Evolutionary conservation across 2,113 vertebrate species (phyloP).

Genomic region (Irena cyanogastra): DNA sequence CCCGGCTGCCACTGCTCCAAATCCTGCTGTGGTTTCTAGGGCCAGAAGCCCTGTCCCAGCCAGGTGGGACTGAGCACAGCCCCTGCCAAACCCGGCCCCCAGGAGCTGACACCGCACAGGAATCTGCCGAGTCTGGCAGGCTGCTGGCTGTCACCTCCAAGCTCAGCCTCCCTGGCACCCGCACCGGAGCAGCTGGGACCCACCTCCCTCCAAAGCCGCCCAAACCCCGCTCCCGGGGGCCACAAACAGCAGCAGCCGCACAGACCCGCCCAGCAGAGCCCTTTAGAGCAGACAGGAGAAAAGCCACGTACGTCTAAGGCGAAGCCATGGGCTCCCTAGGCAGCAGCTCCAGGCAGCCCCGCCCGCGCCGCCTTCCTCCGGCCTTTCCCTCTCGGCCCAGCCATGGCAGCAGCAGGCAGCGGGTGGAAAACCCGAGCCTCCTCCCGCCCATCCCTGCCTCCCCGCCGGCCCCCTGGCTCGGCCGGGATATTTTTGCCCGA

Average conservation of each 20-base stretch:
- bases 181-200: neutral
- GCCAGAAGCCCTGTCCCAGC: neutral
- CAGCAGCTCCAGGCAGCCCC: neutral
- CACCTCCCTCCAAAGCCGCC: neutral
- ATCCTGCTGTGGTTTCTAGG: neutral
- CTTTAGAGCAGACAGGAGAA: neutral
- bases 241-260: neutral
- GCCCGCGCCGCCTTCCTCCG: accelerated
- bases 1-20: neutral
- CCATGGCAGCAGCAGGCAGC: accelerated
- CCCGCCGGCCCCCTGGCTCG: neutral
- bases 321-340: neutral
- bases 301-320: neutral
- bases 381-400: neutral
- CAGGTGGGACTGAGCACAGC: neutral
- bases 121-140: neutral
- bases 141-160: neutral
- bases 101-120: neutral
- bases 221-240: accelerated
- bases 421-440: neutral
- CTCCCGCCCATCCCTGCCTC: neutral
- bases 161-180: neutral
- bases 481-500: neutral
- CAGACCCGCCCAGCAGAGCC: accelerated
- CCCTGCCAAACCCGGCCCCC: neutral